Conservation (phyloP, 2,113 vertebrate species). For the Gila orcuttii region DNA sequence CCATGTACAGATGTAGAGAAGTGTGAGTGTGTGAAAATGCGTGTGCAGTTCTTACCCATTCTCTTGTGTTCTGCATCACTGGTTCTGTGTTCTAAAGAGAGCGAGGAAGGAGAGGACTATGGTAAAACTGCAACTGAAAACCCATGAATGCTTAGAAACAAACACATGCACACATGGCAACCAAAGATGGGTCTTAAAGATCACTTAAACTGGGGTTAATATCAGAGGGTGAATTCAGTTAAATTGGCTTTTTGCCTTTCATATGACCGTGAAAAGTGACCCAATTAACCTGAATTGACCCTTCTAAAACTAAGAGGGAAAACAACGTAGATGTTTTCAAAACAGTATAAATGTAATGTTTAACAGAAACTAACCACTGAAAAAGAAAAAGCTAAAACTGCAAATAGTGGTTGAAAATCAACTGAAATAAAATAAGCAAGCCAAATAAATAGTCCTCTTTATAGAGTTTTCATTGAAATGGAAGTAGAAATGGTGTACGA, state of each 20-base stretch:
- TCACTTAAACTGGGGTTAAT: background rate
- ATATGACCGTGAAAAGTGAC: background rate
- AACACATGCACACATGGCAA: slow-evolving; percentile 1
- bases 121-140: slow-evolving; percentile 46
- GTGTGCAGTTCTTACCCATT: slow-evolving; percentile 70
- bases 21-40: background rate
- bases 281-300: background rate
- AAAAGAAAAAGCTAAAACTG: background rate
- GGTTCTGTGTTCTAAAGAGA: slow-evolving; percentile 68
- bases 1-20: background rate
- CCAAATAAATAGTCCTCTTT: background rate
- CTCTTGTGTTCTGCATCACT: slow-evolving; percentile 68
- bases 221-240: background rate
- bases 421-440: background rate
- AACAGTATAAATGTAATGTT: background rate
- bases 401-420: background rate
- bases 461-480: background rate
- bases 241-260: background rate
- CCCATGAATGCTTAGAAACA: background rate
- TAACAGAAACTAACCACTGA: background rate
- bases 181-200: background rate
- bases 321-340: background rate
- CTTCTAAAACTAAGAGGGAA: background rate
- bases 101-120: slow-evolving; percentile 55
- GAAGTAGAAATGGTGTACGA: background rate